phyloP scores from a whole-genome alignment of 2,888 invertebrate genomes.

The Ariolimax columbianus region DNA sequence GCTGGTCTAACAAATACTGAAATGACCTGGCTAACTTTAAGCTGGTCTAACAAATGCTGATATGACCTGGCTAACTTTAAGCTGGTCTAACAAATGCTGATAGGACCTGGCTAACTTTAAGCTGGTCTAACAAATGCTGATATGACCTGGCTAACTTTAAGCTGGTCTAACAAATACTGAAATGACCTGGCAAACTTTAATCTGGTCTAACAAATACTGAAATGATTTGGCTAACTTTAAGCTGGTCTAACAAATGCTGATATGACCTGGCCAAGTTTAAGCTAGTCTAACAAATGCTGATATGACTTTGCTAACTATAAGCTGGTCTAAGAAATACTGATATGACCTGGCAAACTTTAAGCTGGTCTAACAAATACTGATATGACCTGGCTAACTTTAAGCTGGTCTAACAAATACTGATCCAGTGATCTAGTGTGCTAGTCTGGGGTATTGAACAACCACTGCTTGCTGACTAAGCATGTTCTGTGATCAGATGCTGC shows the following conservation, averaged over 20 bases:
- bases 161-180: neutral
- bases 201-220: neutral
- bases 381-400: neutral
- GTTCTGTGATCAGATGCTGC: too few relatives aligned
- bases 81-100: neutral
- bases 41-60: neutral
- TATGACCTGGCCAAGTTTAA: neutral
- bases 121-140: neutral
- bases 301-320: neutral
- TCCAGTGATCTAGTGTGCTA: too few relatives aligned
- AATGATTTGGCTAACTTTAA: neutral
- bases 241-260: neutral
- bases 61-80: neutral
- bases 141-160: neutral
- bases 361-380: neutral
- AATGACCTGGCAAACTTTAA: neutral
- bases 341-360: neutral
- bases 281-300: neutral
- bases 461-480: too few relatives aligned
- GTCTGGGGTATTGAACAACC: too few relatives aligned
- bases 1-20: neutral
- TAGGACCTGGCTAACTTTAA: neutral
- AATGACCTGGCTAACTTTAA: neutral
- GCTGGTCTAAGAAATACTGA: neutral
- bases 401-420: neutral